Conservation (phyloP, 1,140 invertebrate species). For the Euura saliciscinereae region DNA sequence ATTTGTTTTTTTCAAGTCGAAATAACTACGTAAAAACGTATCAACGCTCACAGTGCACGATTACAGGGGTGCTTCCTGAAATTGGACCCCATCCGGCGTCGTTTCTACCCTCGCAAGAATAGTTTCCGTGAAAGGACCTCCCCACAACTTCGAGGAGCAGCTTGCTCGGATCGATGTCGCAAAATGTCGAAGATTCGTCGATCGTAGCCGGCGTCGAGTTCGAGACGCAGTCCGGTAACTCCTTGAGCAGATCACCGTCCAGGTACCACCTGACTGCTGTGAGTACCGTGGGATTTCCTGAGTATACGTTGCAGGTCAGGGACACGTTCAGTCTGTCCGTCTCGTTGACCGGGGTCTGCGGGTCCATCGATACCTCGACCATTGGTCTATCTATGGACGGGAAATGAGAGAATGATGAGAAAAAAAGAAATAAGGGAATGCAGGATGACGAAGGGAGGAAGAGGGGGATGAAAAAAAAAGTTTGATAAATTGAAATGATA, state of each 20-base stretch:
- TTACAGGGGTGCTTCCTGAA: slow-evolving; percentile 74
- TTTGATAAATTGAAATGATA: not conserved
- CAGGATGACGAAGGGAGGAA: slow-evolving; percentile 1
- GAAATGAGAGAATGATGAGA: no score
- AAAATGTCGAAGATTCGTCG: slow-evolving; percentile 63
- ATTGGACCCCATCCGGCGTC: slow-evolving; percentile 82
- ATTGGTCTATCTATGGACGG: slow-evolving; percentile 72
- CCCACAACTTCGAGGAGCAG: slow-evolving; percentile 81
- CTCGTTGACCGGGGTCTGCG: slow-evolving; percentile 76
- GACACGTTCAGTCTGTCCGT: slow-evolving; percentile 82
- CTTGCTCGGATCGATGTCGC: slow-evolving; percentile 84
- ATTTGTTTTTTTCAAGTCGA: slow-evolving; percentile 5
- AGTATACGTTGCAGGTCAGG: slow-evolving; percentile 77
- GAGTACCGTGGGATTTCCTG: slow-evolving; percentile 70
- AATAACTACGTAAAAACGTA: not conserved
- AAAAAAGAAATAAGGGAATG: slow-evolving; percentile 21
- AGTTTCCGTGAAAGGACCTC: slow-evolving; percentile 88
- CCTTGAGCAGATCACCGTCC: slow-evolving; percentile 80
- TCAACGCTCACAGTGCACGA: slow-evolving; percentile 75
- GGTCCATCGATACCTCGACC: slow-evolving; percentile 79
- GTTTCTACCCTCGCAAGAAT: slow-evolving; percentile 87
- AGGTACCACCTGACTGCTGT: slow-evolving; percentile 82
- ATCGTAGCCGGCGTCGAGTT: slow-evolving; percentile 52
- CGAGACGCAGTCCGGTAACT: slow-evolving; percentile 80
- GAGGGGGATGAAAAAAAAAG: slow-evolving; percentile 20